Base-by-base conservation (phyloP, 1,140 invertebrate species). In the Hermetia illucens region DNA sequence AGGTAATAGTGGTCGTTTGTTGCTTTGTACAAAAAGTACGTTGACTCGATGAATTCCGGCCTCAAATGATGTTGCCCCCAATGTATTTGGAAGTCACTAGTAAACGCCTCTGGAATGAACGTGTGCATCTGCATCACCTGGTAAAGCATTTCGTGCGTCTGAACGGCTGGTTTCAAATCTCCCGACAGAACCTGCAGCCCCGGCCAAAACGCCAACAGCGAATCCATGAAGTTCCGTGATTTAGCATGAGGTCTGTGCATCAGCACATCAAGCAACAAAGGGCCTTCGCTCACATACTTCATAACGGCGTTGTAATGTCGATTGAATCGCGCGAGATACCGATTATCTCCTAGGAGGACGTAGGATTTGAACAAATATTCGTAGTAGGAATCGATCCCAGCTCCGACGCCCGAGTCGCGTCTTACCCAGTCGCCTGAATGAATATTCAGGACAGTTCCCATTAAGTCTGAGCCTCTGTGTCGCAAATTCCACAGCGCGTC, bases 351-450 rank as follows among this genome's bases (percentile, higher is more conserved):
- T 2, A 85, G 64, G 42, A 86, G 64, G 45, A 85, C 80, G 51
- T 85, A 85, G 0, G 91, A 91, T 63, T 98, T 98, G 13, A 98
- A 71, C 46, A 90, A 87, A 63, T 98, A 98, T 63, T 98, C 94
- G 61, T 97, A 98, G 61, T 98, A 98, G 0, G 91, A 96, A 62
- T 98, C 94, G 46, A 97, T 97, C 8, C 95, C 94, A 27, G 94
- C 95, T n/a, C 95, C 95, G 15, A 98, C 91, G 3, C 93, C 92
- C 20, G 88, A 89, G 60, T 98, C 93, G 55, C 90, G 74, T 17
- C 92, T 67, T 4, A 97, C 77, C 93, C 93, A 98, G 62, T 97
- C 91, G 3, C 95, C 94, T 24, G 83, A 92, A 57, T 98, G 86
- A n/a, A 98, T 84, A 64, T 93, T 92, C 9, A 95, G 69, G 13